A percentile compares a stretch with the other conserved stretches of the same genome.
phyloP scores from a whole-genome alignment of 37 sponge, comb jelly and placozoan species.

The Ephydatia muelleri region DNA sequence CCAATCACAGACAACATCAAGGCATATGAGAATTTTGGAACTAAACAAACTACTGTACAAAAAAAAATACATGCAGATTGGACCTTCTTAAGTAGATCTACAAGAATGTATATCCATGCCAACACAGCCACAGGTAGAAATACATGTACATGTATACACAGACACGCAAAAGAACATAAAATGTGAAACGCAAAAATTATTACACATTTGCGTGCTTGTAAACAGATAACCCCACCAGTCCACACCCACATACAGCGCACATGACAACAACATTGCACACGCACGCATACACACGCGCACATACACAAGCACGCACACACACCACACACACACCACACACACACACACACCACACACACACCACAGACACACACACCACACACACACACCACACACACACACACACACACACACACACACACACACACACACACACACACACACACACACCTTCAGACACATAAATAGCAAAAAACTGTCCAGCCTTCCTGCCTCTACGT shows the following conservation, averaged over 20 bases:
- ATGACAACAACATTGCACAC: too few species aligned
- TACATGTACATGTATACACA: conserved; percentile 14
- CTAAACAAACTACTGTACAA: too few species aligned
- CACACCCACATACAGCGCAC: too few species aligned
- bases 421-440: conserved; percentile 12
- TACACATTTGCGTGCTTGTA: too few species aligned
- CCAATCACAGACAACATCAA: too few species aligned
- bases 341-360: conserved; percentile 9
- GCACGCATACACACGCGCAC: conserved; percentile 16
- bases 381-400: conserved; percentile 26
- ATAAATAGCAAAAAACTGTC: too few species aligned
- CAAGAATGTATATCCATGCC: not conserved
- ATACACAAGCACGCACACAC: conserved; percentile 19
- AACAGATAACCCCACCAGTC: too few species aligned
- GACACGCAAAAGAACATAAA: not conserved
- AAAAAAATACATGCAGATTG: too few species aligned
- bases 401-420: not conserved
- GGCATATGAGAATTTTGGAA: too few species aligned
- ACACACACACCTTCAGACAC: not conserved
- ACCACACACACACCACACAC: not conserved
- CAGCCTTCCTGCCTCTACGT: not conserved
- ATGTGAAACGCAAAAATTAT: too few species aligned
- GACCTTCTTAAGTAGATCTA: not conserved
- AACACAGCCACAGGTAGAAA: conserved; percentile 7
- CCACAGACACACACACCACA: not conserved